Conservation (phyloP, 2,797 vertebrate species). For the Gobio occitaniae region DNA sequence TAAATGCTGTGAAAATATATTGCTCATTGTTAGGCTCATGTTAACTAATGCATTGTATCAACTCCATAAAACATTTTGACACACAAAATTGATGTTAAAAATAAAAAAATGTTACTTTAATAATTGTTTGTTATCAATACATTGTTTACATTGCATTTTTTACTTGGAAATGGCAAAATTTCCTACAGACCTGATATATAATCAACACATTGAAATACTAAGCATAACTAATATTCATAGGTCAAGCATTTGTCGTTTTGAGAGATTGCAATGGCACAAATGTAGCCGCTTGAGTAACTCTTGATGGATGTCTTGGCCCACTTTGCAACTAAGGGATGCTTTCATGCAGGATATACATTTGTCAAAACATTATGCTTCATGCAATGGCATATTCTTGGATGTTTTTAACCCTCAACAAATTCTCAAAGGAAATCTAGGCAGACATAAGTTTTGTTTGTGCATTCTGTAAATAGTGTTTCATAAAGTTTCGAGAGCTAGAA, state of each 20-base stretch:
- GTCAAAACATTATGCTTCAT: background rate
- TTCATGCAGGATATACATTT: background rate
- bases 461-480: conserved; percentile 3
- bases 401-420: conserved; percentile 6
- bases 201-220: background rate
- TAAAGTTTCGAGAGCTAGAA: conserved; percentile 25
- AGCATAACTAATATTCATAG: conserved; percentile 6
- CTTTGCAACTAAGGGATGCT: conserved; percentile 2
- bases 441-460: conserved; percentile 29
- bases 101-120: background rate
- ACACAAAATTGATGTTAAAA: background rate
- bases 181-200: background rate
- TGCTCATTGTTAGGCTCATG: background rate
- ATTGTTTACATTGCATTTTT: background rate
- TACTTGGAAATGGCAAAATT: background rate
- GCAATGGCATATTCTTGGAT: conserved; percentile 9
- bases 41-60: background rate
- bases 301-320: conserved; percentile 7
- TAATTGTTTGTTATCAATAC: background rate
- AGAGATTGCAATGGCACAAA: background rate
- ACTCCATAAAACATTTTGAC: background rate
- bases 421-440: conserved; percentile 13
- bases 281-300: background rate
- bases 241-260: background rate
- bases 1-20: background rate